Conservation (phyloP, 2,888 invertebrate species). For the Suillia variegata region DNA sequence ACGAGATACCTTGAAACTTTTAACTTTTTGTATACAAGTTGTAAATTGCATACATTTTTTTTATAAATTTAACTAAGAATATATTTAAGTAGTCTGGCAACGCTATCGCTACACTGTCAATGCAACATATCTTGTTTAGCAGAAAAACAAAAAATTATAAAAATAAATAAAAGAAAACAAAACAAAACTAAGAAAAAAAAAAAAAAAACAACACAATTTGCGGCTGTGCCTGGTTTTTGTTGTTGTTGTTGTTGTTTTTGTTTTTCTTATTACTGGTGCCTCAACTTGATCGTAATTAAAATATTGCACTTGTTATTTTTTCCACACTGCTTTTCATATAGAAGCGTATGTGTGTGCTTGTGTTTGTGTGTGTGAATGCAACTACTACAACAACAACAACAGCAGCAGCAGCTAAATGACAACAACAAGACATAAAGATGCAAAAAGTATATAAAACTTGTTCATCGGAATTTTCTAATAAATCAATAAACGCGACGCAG, state of each 20-base stretch:
- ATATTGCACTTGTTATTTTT: conserved; percentile 54
- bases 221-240: conserved; percentile 18
- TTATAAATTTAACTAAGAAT: no score
- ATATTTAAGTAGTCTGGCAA: conserved; percentile 37
- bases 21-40: no score
- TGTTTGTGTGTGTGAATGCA: conserved; percentile 22
- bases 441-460: conserved; percentile 42
- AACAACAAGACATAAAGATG: conserved; percentile 17
- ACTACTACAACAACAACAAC: conserved; percentile 24
- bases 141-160: conserved; percentile 14
- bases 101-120: conserved; percentile 34
- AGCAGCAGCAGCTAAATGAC: no score
- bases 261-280: no score
- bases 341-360: conserved; percentile 28
- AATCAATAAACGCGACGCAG: conserved; percentile 39
- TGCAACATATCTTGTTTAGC: conserved; percentile 21
- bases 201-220: no score
- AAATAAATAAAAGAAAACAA: no score
- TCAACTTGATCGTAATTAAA: conserved; percentile 47
- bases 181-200: no score
- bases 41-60: no score
- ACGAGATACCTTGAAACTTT: no score
- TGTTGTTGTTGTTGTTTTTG: conserved; percentile 26
- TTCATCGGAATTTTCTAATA: conserved; percentile 58
- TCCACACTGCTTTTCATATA: conserved; percentile 28